These are phyloP conservation scores for Yoshiicerus persimilis DNA, from an alignment of 1,140 invertebrate genomes.

Conservation along the genomic window DNA sequence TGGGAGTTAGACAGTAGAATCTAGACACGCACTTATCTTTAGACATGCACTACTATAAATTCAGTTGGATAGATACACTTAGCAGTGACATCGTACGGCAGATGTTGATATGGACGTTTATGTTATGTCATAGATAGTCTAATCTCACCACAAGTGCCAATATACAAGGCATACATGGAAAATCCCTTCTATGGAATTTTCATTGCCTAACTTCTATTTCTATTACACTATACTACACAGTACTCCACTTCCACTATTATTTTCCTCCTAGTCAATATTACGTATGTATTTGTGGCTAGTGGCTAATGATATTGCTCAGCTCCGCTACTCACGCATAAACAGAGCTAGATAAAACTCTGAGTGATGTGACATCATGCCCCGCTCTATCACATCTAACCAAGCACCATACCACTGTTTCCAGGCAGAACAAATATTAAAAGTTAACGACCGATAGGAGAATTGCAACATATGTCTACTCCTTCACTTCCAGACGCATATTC, in stretches of 20 bases:
- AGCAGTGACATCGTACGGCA: background rate
- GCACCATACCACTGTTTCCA: background rate
- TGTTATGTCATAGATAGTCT: slow-evolving; percentile 20
- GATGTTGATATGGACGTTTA: slow-evolving; percentile 17
- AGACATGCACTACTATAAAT: slow-evolving; percentile 17
- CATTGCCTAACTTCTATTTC: background rate
- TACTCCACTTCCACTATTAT: background rate
- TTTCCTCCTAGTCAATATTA: background rate
- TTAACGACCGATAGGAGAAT: background rate
- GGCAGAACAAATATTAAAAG: slow-evolving; percentile 5
- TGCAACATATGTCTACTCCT: background rate
- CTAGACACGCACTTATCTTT: slow-evolving; percentile 8
- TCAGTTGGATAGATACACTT: background rate
- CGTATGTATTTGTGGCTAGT: background rate
- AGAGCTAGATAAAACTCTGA: background rate
- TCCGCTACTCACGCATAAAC: background rate
- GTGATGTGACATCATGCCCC: slow-evolving; percentile 5
- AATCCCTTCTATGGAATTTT: slow-evolving; percentile 10
- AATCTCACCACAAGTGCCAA: slow-evolving; percentile 15
- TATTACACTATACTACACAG: background rate
- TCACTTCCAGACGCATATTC: background rate
- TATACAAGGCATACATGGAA: background rate
- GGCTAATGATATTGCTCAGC: no score
- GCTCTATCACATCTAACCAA: no score
- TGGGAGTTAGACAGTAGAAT: background rate